Percentiles rank a stretch among this genome's conserved stretches.
phyloP scores from a whole-genome alignment of 2,113 vertebrate species.

The Arothron firmamentum region DNA sequence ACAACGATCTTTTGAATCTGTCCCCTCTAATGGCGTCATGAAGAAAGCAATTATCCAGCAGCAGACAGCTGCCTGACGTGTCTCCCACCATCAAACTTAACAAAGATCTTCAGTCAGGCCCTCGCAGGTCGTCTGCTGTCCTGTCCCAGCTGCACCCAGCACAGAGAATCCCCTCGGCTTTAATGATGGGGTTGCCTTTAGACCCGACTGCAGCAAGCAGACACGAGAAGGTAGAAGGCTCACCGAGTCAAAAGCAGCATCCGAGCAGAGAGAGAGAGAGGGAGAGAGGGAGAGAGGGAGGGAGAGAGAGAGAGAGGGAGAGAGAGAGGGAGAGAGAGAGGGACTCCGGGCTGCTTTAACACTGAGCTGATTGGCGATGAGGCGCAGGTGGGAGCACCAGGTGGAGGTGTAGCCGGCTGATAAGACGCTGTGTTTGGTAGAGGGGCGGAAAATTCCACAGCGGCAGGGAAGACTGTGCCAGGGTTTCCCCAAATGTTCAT shows the following conservation, averaged over 20 bases:
- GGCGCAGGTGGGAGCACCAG: slow-evolving; percentile 12
- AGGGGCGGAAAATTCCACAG: slow-evolving; percentile 24
- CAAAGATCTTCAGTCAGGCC: slow-evolving; percentile 60
- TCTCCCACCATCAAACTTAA: slow-evolving; percentile 52
- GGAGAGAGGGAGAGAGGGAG: too few relatives aligned
- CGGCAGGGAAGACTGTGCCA: background rate
- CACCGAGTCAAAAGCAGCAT: too few relatives aligned
- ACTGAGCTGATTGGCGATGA: slow-evolving; percentile 37
- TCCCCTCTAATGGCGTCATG: slow-evolving; percentile 59
- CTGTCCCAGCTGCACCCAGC: slow-evolving; percentile 48
- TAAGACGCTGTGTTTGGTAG: background rate
- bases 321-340: too few relatives aligned
- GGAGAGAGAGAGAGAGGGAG: too few relatives aligned
- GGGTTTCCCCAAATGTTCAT: too few relatives aligned
- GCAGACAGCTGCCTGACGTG: slow-evolving; percentile 51
- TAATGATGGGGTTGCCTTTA: slow-evolving; percentile 42
- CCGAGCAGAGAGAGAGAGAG: too few relatives aligned
- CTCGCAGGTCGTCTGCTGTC: slow-evolving; percentile 35
- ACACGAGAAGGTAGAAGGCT: too few relatives aligned
- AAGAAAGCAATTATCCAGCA: slow-evolving; percentile 68
- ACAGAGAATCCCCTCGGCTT: slow-evolving; percentile 43
- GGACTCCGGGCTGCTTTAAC: slow-evolving; percentile 10
- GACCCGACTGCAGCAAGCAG: too few relatives aligned
- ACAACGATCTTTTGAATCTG: slow-evolving; percentile 57
- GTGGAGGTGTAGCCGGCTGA: too few relatives aligned